phyloP scores from a whole-genome alignment of 1,140 invertebrate genomes.

The Sitophilus oryzae region DNA sequence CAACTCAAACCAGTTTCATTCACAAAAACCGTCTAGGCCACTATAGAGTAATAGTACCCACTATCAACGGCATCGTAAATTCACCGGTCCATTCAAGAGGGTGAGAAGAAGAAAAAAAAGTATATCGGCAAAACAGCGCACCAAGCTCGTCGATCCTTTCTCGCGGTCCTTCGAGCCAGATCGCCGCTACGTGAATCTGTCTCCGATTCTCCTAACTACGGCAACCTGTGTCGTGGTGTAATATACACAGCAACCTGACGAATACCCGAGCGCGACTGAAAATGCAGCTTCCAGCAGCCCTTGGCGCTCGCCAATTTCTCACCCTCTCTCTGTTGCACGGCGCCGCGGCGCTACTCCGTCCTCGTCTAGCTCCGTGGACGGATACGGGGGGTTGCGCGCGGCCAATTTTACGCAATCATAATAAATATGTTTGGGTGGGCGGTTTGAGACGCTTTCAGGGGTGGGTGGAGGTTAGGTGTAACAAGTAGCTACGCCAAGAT shows the following conservation, averaged over 20 bases:
- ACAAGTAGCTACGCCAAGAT: constrained; percentile 18
- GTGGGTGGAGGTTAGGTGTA: constrained; percentile 15
- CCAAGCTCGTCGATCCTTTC: neutral
- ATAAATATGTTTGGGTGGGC: constrained; percentile 32
- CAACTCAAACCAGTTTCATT: too few relatives aligned
- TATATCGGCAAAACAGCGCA: neutral
- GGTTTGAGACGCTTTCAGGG: constrained; percentile 11
- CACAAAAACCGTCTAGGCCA: neutral
- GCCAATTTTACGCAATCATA: constrained; percentile 37
- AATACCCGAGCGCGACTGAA: constrained; percentile 6
- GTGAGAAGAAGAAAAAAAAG: too few relatives aligned
- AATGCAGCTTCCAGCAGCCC: constrained; percentile 29
- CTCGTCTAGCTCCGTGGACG: constrained; percentile 9
- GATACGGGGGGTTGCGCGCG: constrained; percentile 22
- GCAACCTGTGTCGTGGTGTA: neutral
- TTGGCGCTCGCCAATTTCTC: constrained; percentile 26
- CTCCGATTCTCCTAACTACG: neutral
- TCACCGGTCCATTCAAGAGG: constrained; percentile 1
- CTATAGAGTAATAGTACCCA: neutral
- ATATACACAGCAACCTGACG: too few relatives aligned
- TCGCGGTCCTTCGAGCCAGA: neutral
- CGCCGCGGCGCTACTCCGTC: neutral
- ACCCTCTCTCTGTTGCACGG: constrained; percentile 27
- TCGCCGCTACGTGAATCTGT: constrained; percentile 7
- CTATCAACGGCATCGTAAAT: neutral